phyloP scores from a whole-genome alignment of 2,888 invertebrate species.

The Heliconius charithonia region DNA sequence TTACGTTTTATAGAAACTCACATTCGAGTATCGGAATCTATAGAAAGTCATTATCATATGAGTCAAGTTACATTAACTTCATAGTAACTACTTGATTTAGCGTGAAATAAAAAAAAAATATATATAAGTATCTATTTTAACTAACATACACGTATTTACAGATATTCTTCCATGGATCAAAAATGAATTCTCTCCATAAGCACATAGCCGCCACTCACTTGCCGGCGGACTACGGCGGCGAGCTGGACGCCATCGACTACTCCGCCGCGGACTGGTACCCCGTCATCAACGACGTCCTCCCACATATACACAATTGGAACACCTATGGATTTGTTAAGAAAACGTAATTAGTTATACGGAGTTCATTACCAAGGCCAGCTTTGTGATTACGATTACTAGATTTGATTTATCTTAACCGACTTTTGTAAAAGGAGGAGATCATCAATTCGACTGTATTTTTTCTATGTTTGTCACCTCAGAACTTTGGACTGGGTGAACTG shows the following conservation, averaged over 20 bases:
- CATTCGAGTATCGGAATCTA: neutral
- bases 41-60: neutral
- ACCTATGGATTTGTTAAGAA: conserved; percentile 86
- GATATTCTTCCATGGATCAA: conserved; percentile 92
- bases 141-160: conserved; percentile 66
- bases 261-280: conserved; percentile 91
- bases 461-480: too few relatives aligned
- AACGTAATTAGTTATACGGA: conserved; percentile 54
- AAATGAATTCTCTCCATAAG: conserved; percentile 91
- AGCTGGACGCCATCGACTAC: conserved; percentile 89
- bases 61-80: neutral
- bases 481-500: too few relatives aligned
- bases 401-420: too few relatives aligned
- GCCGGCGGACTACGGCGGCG: conserved; percentile 91
- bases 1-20: neutral
- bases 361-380: neutral
- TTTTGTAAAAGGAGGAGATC: too few relatives aligned
- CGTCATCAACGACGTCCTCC: conserved; percentile 85
- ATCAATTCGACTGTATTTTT: too few relatives aligned
- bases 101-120: neutral
- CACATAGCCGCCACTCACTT: conserved; percentile 87
- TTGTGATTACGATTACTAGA: conserved; percentile 17
- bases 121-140: conserved; percentile 6
- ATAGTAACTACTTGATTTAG: neutral
- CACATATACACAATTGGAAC: conserved; percentile 87